Evolutionary conservation across 2,113 vertebrate species (phyloP), one percentile per base, ranked within the genome.

Genomic region (Ammodramus savannarum): DNA sequence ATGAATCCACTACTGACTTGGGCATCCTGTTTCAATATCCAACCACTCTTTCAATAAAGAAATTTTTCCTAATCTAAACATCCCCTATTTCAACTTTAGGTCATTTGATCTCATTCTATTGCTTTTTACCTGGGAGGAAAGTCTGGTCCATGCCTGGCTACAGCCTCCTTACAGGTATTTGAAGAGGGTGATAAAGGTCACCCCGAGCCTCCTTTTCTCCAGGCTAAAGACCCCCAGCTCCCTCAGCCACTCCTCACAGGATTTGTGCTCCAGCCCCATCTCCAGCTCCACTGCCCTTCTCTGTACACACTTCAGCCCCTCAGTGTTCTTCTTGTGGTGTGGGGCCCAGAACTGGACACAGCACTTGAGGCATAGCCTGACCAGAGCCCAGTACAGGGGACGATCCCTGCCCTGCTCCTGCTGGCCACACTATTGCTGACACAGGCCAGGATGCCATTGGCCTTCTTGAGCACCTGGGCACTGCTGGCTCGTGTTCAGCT

Each of bases 381-480:
- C 3, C 29, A 34, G 9, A 54, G 54, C 52, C 0, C 0, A 25
- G 16, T 12, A 0, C 46, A 46, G 13, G 1, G 6, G 29, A 26
- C 29, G 21, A 31, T 74, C 29, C 0, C n/a, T 54, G n/a, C 2
- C 19, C 29, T 39, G 20, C 0, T 34, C n/a, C 77, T 74, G n/a
- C 23, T 82, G 86, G 44, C 22, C 43, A n/a, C 43, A 9, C 51
- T 1, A 6, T 10, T 67, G 11, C 61, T 88, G 68, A n/a, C 2
- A 2, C 44, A 38, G 3, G 12, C 17, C 51, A 51, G 44, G 27
- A 14, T 67, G 52, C 7, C 61, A 31, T 0, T 54, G 54, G 9
- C 54, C 5, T 8, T 21, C 38, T 54, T 39, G 68, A n/a, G 15
- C n/a, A 26, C 46, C 11, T 21, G 46, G 39, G 23, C 0, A 31